These are phyloP conservation scores for Spicauda simplicius DNA, from an alignment of 2,888 invertebrate genomes.

Conservation along the genomic window DNA sequence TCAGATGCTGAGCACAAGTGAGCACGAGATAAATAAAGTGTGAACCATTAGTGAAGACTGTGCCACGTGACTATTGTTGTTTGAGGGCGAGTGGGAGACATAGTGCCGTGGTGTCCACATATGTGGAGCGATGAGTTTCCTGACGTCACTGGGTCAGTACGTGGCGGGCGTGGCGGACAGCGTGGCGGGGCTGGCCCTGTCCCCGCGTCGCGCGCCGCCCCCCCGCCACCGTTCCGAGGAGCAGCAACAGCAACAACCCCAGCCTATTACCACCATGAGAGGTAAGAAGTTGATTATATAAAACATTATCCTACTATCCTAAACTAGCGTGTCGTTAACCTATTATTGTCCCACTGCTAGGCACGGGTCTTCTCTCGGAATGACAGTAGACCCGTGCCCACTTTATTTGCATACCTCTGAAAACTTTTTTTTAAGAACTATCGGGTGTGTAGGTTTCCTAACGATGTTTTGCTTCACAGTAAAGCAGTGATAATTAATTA, in stretches of 20 bases:
- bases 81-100: neutral
- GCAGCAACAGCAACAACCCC: conserved; percentile 63
- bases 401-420: too few relatives aligned
- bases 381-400: too few relatives aligned
- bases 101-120: conserved; percentile 34
- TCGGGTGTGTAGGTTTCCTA: too few relatives aligned
- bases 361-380: too few relatives aligned
- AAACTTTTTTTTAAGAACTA: too few relatives aligned
- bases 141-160: conserved; percentile 93
- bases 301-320: too few relatives aligned
- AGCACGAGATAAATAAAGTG: neutral
- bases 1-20: conserved; percentile 20
- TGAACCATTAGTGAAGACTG: neutral
- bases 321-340: too few relatives aligned
- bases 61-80: neutral
- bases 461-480: too few relatives aligned
- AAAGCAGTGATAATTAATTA: too few relatives aligned
- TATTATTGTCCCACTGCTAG: too few relatives aligned
- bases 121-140: conserved; percentile 89
- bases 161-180: conserved; percentile 94
- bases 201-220: conserved; percentile 89
- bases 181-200: conserved; percentile 91
- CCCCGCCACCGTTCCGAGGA: conserved; percentile 88
- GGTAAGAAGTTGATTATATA: conserved; percentile 53
- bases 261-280: conserved; percentile 71